Percentiles rank a stretch among this genome's conserved stretches.
Evolutionary conservation across 2,113 vertebrate genomes (phyloP).

Genomic region (Nothoprocta pentlandii): DNA sequence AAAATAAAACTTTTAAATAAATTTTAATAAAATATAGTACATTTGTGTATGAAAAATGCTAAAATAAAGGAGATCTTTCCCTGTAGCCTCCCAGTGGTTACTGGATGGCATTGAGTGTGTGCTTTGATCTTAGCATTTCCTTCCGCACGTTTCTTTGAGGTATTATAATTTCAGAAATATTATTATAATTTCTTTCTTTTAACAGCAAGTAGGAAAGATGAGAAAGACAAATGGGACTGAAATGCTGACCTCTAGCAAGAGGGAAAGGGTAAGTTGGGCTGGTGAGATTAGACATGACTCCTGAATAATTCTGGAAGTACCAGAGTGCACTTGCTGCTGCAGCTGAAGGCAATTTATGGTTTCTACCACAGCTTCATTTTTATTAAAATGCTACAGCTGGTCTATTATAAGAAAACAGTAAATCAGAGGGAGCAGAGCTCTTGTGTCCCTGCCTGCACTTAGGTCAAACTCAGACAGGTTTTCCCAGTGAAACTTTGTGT

Average conservation of each 20-base stretch:
- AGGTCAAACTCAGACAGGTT: neutral
- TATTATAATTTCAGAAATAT: neutral
- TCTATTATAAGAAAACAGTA: neutral
- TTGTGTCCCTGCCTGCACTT: neutral
- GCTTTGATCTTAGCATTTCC: neutral
- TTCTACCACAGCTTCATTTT: neutral
- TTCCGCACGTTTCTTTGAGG: neutral
- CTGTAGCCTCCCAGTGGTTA: neutral
- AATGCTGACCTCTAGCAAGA: neutral
- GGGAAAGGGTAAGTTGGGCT: neutral
- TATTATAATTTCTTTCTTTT: neutral
- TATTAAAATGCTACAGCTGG: neutral
- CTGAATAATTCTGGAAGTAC: neutral
- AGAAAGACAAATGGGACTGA: neutral
- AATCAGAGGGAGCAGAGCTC: neutral
- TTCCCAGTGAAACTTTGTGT: neutral
- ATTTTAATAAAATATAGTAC: neutral
- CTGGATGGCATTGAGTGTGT: neutral
- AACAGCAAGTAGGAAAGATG: neutral
- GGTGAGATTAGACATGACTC: neutral
- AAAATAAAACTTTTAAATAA: neutral
- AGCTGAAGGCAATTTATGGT: neutral
- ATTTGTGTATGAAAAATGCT: neutral
- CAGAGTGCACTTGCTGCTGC: rapidly evolving
- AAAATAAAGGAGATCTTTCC: neutral